A percentile compares a stretch with the other conserved stretches of the same genome.
Conservation (phyloP, 2,888 invertebrate species). For the Epistrophe eligans region DNA sequence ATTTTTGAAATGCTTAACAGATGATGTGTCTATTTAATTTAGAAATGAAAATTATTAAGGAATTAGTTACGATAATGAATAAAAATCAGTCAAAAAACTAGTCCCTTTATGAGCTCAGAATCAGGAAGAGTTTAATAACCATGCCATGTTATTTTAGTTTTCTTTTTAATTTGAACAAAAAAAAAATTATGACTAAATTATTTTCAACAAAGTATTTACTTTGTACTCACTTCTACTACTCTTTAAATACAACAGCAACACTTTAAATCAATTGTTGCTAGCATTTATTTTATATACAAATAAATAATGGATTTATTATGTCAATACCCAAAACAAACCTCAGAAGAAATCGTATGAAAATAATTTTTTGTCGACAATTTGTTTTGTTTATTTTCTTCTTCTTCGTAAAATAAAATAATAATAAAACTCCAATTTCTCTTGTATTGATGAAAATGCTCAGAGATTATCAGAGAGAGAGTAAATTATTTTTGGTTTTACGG, state of each 20-base stretch:
- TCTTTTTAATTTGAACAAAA: no score
- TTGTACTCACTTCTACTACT: background rate
- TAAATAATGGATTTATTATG: background rate
- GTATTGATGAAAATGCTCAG: background rate
- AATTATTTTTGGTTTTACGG: background rate
- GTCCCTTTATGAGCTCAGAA: no score
- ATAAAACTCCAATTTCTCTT: background rate
- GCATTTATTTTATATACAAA: no score
- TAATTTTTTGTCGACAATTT: background rate
- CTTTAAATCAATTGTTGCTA: slow-evolving; percentile 13
- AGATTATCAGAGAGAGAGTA: background rate
- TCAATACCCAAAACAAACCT: background rate
- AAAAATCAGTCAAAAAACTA: no score
- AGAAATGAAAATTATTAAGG: no score
- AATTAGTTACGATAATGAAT: no score
- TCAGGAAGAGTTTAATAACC: no score
- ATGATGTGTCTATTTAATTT: no score
- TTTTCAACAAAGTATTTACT: no score
- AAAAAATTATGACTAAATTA: no score
- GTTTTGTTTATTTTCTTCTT: slow-evolving; percentile 8
- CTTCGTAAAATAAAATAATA: background rate
- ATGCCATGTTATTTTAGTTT: no score
- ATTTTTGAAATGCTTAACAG: no score
- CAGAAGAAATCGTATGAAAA: background rate
- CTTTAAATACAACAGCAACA: background rate